Conservation (phyloP, 2,113 vertebrate genomes). For the Hypocryptadius cinnamomeus region DNA sequence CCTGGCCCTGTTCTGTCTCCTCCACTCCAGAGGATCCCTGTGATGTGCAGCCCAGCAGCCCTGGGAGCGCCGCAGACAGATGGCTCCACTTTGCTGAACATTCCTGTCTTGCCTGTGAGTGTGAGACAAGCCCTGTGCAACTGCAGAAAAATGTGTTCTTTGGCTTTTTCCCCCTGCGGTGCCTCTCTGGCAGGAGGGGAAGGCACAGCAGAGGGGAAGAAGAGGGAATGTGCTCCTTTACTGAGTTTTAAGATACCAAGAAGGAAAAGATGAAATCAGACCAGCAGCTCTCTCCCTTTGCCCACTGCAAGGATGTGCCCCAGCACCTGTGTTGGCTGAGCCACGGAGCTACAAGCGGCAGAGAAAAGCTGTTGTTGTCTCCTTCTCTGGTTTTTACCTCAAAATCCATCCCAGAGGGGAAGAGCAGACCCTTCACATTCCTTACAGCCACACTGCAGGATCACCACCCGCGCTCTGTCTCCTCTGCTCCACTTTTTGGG, state of each 20-base stretch:
- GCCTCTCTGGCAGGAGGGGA: slow-evolving; percentile 4
- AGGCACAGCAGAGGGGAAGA: neutral
- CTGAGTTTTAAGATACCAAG: neutral
- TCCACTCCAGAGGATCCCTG: neutral
- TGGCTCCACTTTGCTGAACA: neutral
- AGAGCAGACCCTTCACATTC: neutral
- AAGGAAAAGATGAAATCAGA: neutral
- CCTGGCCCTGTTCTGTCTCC: neutral
- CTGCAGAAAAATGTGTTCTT: neutral
- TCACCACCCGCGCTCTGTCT: neutral
- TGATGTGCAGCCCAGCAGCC: neutral
- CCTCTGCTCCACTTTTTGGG: neutral
- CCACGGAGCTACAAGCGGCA: neutral
- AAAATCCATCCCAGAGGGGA: neutral
- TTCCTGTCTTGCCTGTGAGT: neutral
- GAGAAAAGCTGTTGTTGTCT: neutral
- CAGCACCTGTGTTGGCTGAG: neutral
- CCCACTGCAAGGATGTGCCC: neutral
- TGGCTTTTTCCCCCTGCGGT: neutral
- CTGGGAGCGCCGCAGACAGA: neutral
- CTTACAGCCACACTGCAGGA: fast-evolving
- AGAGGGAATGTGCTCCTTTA: neutral
- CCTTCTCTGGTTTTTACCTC: neutral
- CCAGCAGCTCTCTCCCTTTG: neutral
- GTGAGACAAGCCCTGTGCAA: neutral